A percentile compares a stretch with the other conserved stretches of the same genome.
These are phyloP conservation scores for Drosophila borborema DNA, from an alignment of 2,888 invertebrate species.

Conservation along the genomic window DNA sequence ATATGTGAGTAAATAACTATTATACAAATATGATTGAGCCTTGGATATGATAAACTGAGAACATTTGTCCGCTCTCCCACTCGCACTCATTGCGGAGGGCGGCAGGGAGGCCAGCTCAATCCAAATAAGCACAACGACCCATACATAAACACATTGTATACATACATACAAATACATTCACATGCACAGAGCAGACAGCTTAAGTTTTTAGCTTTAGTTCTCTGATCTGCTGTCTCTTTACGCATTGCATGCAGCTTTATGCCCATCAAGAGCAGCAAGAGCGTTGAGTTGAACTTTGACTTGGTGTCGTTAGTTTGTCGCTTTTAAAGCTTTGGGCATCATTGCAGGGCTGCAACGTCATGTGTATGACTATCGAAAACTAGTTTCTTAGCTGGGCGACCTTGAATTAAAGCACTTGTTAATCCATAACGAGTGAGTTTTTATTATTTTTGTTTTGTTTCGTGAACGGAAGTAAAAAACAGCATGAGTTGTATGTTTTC, in stretches of 20 bases:
- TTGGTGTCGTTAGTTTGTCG: slow-evolving; percentile 44
- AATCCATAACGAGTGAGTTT: slow-evolving; percentile 18
- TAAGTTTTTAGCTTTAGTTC: slow-evolving; percentile 17
- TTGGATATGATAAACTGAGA: slow-evolving; percentile 47
- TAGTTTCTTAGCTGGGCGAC: slow-evolving; percentile 56
- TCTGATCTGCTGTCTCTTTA: slow-evolving; percentile 8
- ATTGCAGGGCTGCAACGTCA: slow-evolving; percentile 36
- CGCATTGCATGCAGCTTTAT: slow-evolving; percentile 35
- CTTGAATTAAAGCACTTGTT: slow-evolving; percentile 55
- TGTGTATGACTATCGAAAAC: slow-evolving; percentile 34
- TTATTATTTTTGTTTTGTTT: slow-evolving; percentile 16
- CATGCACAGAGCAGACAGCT: background rate
- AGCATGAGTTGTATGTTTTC: slow-evolving; percentile 35
- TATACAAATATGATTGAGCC: slow-evolving; percentile 21
- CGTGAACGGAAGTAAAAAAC: slow-evolving; percentile 44
- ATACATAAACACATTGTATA: background rate
- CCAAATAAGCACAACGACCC: background rate
- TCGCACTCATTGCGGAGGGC: background rate
- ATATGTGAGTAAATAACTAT: background rate
- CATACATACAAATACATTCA: background rate
- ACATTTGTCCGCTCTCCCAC: slow-evolving; percentile 5
- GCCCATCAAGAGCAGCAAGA: slow-evolving; percentile 5
- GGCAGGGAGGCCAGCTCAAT: background rate
- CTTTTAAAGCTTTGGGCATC: slow-evolving; percentile 11
- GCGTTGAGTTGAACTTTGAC: slow-evolving; percentile 50